Evolutionary conservation across 2,113 vertebrate genomes (phyloP), one percentile per base, ranked within the genome.

Genomic region (Lates calcarifer): DNA sequence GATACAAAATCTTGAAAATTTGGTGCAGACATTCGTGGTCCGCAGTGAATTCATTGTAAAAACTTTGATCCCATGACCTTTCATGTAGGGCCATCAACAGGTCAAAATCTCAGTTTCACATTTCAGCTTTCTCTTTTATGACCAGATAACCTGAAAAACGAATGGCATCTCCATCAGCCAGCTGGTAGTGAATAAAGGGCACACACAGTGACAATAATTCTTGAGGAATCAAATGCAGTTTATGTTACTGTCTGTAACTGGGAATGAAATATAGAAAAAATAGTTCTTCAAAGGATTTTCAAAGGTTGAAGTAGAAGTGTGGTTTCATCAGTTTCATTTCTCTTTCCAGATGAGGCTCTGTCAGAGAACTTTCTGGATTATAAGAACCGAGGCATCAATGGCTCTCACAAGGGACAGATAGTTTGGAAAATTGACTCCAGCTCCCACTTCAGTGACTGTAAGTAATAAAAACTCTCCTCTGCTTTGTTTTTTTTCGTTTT

Each of bases 311-410:
- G 43, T 28, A 9, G 39, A 1, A 22, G 9, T 31, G 6, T 28
- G 0, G 4, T 31, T 47, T 47, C 17, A 73, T 60, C 13, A 17
- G 6, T 51, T 47, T 43, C 3, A 22, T 79, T 7, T 80, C 53
- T 85, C 53, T 43, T 88, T 86, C 70, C 75, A 99, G 98, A 98
- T 91, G 98, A 99, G 87, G 94, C 96, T 47, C 91, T 97, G 70
- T 98, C 98, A 0, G 98, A 99, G 93, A 99, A 99, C 87, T 99
- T 99, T 83, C 80, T 99, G 95, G 98, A 99, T 92, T 99, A 99
- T 87, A 99, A 99, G 88, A 99, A 99, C 84, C 96, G 98, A 78
- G 98, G 98, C 0, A 96, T 99, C 86, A 99, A 96, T 70, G 98
- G 98, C 39, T 98, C 98, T 86, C 97, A 99, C 73, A 96, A 94